Evolutionary conservation across 92 coral and sea anemone species (phyloP), one percentile per base, ranked within the genome.

Genomic region (Epizoanthus scotinus): DNA sequence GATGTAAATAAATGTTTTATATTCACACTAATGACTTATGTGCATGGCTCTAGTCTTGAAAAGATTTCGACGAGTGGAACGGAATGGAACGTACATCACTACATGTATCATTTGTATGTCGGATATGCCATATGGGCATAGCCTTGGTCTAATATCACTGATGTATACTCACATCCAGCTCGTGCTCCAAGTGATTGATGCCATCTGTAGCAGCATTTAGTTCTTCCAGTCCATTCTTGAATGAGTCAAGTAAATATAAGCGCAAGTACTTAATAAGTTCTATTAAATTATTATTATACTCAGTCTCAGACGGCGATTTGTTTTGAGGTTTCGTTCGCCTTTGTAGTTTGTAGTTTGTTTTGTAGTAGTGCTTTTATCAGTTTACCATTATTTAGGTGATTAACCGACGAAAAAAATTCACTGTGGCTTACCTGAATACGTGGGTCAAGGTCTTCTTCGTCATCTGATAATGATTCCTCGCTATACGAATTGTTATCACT

Each of bases 181-280:
- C 99, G 42, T 94, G 93, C 74, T 95, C 99, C 54, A 95, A 70
- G 68, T 95, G 99, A 72, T 95, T 95, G 22, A 95, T 87, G 21
- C 96, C 95, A 69, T 91, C 92, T n/a, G 98, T 90, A 50, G 97
- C 93, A 14, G 92, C 98, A 65, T 95, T 95, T 44, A 95, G 82
- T 67, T 86, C 91, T 69, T 95, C 99, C 31, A 95, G 90, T 68
- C 92, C 96, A 70, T 90, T 96, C 99, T 95, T 49, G 24, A 78
- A 63, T 56, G 50, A 52, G 26, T 54, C 18, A 82, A 20, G 62
- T 28, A 54, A 53, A 84, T 63, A 78, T 60, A n/a, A 75, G 42
- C 47, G 60, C 31, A 36, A 26, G 27, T 14, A 55, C 66, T 67
- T n/a, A 71, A 31, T n/a, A 71, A 31, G 50, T 53, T 42, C 68